A percentile compares a stretch with the other conserved stretches of the same genome.
phyloP scores from a whole-genome alignment of 2,113 vertebrate genomes.

The Hemicordylus capensis region DNA sequence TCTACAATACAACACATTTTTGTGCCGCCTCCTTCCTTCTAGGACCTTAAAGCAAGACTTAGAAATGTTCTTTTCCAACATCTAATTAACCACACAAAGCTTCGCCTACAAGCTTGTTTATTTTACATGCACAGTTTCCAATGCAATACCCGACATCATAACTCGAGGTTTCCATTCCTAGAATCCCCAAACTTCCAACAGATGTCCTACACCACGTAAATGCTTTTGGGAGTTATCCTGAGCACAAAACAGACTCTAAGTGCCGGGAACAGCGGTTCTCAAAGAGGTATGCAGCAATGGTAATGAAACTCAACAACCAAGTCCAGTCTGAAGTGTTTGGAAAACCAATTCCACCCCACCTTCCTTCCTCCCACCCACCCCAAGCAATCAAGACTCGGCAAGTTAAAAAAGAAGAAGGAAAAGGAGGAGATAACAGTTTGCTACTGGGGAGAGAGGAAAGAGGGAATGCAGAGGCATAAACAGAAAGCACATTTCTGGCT shows the following conservation, averaged over 20 bases:
- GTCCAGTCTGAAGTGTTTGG: conserved; percentile 30
- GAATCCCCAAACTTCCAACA: conserved; percentile 44
- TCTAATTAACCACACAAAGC: not conserved
- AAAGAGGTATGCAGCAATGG: conserved; percentile 14
- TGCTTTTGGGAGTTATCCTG: not conserved
- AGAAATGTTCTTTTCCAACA: accelerated
- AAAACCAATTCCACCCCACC: not conserved
- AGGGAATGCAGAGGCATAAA: too few species aligned
- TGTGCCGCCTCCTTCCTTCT: not conserved
- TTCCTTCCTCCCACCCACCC: not conserved
- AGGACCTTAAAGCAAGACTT: not conserved
- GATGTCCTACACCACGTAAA: conserved; percentile 46
- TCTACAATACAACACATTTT: conserved; percentile 13
- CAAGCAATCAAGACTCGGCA: not conserved
- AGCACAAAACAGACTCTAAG: conserved; percentile 32
- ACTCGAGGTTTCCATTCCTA: not conserved
- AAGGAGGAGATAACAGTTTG: not conserved
- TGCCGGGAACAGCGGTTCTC: not conserved
- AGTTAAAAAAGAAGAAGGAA: not conserved
- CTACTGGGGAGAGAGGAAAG: not conserved
- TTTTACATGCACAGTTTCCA: not conserved
- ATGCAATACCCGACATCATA: not conserved
- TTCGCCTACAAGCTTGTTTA: not conserved
- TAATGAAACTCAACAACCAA: conserved; percentile 34
- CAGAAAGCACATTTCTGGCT: not conserved